Evolutionary conservation across 2,888 invertebrate genomes (phyloP).

Genomic region (Chrysolina oricalcia): DNA sequence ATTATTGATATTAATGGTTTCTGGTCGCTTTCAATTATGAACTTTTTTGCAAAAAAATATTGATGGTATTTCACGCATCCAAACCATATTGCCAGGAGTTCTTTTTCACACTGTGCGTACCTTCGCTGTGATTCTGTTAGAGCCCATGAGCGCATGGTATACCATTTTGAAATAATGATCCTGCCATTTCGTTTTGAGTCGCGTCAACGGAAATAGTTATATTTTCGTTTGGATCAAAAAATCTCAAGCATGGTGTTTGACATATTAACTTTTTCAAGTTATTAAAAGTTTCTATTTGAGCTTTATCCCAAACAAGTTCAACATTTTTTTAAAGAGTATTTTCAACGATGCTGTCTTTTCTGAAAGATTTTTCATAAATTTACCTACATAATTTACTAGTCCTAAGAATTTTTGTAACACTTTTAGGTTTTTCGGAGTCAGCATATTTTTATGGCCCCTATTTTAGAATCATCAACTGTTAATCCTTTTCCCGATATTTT

Average conservation of each 20-base stretch:
- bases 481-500: constrained; percentile 1
- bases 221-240: constrained; percentile 59
- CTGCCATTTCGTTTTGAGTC: too few relatives aligned
- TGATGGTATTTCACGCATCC: constrained; percentile 43
- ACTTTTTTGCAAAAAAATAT: constrained; percentile 50
- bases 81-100: constrained; percentile 64
- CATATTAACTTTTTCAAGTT: constrained; percentile 59
- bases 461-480: background rate
- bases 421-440: constrained; percentile 40
- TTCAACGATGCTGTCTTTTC: constrained; percentile 54
- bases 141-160: constrained; percentile 62
- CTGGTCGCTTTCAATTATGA: constrained; percentile 55
- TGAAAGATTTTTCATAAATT: constrained; percentile 56
- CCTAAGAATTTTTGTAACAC: constrained; percentile 52
- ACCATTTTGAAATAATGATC: constrained; percentile 57
- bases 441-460: background rate
- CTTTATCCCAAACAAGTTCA: constrained; percentile 53
- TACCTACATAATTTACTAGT: constrained; percentile 55
- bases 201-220: constrained; percentile 54
- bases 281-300: constrained; percentile 57
- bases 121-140: constrained; percentile 58
- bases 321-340: constrained; percentile 52
- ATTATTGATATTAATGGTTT: constrained; percentile 37
- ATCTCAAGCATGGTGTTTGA: constrained; percentile 59
- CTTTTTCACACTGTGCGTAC: constrained; percentile 66